These are phyloP conservation scores for Isichthys henryi DNA, from an alignment of 2,113 vertebrate species.

Conservation along the genomic window DNA sequence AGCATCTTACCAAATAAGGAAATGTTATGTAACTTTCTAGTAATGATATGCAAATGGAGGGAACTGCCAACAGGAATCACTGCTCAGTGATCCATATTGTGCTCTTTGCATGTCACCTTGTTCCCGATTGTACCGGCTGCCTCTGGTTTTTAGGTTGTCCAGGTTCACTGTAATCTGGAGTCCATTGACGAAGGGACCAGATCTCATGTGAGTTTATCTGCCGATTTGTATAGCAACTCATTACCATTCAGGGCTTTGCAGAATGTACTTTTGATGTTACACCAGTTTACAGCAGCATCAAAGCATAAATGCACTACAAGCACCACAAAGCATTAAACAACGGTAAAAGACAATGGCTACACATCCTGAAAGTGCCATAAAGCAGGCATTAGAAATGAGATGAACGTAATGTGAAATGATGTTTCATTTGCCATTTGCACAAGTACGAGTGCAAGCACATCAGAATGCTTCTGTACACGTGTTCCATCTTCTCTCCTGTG, in stretches of 20 bases:
- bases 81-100: background rate
- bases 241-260: background rate
- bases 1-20: background rate
- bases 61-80: background rate
- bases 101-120: background rate
- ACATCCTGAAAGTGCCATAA: background rate
- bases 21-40: background rate
- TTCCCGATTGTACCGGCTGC: background rate
- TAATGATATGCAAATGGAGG: background rate
- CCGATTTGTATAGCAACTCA: background rate
- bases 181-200: conserved; percentile 80
- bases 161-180: conserved; percentile 92
- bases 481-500: background rate
- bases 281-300: background rate
- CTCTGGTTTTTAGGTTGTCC: conserved; percentile 69
- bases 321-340: background rate
- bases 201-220: conserved; percentile 75
- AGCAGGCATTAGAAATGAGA: background rate
- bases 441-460: background rate
- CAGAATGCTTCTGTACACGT: background rate
- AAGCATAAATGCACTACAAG: background rate
- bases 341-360: background rate
- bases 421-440: background rate
- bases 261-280: background rate
- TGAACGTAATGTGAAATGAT: background rate